Percentiles rank a stretch among this genome's conserved stretches.
phyloP scores from a whole-genome alignment of 53 echinoderm and acorn worm species.

The Apostichopus leukothele region DNA sequence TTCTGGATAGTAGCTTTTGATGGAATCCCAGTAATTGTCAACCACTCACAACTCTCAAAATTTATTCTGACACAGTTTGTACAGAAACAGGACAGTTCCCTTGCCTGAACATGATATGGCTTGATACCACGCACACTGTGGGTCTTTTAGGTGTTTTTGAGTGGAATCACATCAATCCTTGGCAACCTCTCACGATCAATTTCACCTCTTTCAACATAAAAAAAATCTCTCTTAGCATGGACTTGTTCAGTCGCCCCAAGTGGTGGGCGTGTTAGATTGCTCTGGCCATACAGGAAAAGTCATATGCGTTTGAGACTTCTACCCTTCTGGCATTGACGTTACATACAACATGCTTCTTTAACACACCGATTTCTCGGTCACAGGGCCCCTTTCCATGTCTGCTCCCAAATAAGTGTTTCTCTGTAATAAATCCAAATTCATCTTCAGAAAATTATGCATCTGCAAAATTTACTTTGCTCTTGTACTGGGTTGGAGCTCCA shows the following conservation, averaged over 20 bases:
- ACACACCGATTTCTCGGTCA: conserved; percentile 16
- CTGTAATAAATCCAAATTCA: neutral
- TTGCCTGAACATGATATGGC: neutral
- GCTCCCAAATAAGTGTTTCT: conserved; percentile 43
- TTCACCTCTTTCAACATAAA: conserved; percentile 22
- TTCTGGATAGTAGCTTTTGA: too few species aligned
- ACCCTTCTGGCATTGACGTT: conserved; percentile 17
- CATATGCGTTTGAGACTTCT: neutral
- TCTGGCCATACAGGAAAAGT: conserved; percentile 9
- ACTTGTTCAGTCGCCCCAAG: neutral
- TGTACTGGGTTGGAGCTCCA: conserved; percentile 17
- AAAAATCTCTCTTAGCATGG: conserved; percentile 45
- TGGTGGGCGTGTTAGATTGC: neutral
- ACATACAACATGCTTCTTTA: neutral
- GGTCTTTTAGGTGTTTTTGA: neutral
- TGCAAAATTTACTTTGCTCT: conserved; percentile 1
- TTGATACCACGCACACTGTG: conserved; percentile 12
- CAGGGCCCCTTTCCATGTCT: conserved; percentile 52
- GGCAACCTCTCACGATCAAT: neutral
- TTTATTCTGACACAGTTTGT: too few species aligned
- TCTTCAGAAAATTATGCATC: neutral
- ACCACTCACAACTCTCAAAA: too few species aligned
- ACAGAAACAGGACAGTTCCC: conserved; percentile 14
- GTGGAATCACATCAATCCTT: neutral
- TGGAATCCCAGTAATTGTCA: too few species aligned